phyloP scores from a whole-genome alignment of 2,113 vertebrate species.

The Danionella cerebrum region DNA sequence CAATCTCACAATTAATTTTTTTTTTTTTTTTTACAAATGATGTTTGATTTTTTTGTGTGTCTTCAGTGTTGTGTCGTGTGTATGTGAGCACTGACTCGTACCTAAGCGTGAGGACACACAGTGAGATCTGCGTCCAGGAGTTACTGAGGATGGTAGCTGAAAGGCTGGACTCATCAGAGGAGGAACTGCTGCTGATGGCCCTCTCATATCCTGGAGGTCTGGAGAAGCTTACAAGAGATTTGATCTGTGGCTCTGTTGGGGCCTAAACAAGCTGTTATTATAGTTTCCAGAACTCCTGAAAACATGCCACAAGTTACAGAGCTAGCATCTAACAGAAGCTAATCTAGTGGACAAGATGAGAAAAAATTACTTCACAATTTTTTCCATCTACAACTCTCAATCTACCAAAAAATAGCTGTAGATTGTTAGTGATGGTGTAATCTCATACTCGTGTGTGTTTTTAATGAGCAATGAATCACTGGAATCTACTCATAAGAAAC shows the following conservation, averaged over 20 bases:
- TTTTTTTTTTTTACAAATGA: constrained; percentile 29
- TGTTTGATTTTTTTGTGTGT: constrained; percentile 19
- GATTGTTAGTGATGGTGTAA: no score
- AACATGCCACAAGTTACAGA: no score
- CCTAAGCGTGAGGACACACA: constrained; percentile 78
- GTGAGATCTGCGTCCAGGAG: constrained; percentile 71
- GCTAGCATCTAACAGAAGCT: no score
- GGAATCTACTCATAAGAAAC: no score
- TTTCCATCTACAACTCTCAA: no score
- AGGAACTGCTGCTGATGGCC: constrained; percentile 77
- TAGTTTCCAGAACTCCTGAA: no score
- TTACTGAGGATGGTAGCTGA: constrained; percentile 81
- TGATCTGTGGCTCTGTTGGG: neutral
- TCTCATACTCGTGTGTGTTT: no score
- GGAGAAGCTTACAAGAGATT: neutral
- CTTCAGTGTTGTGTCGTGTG: constrained; percentile 84
- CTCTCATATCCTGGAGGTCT: constrained; percentile 82
- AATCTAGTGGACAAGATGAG: no score
- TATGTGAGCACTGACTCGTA: constrained; percentile 88
- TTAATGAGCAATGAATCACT: no score
- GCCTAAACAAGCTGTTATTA: no score
- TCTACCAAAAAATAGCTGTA: no score
- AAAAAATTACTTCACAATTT: no score
- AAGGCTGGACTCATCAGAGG: constrained; percentile 74
- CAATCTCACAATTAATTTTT: constrained; percentile 46